These are phyloP conservation scores for Helicoverpa assulta DNA, from an alignment of 2,888 invertebrate genomes.

Conservation along the genomic window DNA sequence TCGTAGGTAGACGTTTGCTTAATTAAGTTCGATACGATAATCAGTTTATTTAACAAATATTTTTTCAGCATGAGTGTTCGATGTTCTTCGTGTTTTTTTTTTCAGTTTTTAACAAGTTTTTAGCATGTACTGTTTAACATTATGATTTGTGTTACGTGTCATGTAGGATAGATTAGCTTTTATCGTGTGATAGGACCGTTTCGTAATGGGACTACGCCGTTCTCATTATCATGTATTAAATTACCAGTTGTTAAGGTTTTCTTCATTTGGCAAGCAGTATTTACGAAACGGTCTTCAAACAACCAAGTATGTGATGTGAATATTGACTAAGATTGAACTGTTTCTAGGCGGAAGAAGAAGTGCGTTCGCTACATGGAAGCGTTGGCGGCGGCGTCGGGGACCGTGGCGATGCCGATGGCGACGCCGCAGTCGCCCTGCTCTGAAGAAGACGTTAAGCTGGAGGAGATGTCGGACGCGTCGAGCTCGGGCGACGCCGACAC, in stretches of 20 bases:
- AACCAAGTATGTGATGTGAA: not conserved
- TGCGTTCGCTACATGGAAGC: constrained; percentile 98
- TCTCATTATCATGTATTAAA: not conserved
- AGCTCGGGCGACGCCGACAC: constrained; percentile 90
- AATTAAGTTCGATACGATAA: constrained; percentile 37
- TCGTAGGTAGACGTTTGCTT: constrained; percentile 67
- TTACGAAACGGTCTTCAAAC: constrained; percentile 54
- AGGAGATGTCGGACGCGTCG: constrained; percentile 92
- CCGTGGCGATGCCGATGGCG: constrained; percentile 93
- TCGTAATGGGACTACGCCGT: constrained; percentile 14
- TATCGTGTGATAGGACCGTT: constrained; percentile 38
- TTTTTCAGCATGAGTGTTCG: constrained; percentile 61
- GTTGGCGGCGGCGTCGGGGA: constrained; percentile 92
- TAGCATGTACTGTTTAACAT: constrained; percentile 62
- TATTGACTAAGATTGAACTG: not conserved
- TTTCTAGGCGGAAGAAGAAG: constrained; percentile 97
- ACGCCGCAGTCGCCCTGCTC: constrained; percentile 95
- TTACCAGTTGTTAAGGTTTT: not conserved
- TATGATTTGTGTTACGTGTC: constrained; percentile 67
- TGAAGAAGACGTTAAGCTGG: constrained; percentile 93
- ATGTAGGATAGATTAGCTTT: constrained; percentile 63
- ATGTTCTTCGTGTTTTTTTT: constrained; percentile 51
- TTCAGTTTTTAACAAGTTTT: constrained; percentile 55
- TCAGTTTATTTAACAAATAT: constrained; percentile 53
- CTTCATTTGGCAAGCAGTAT: too few species aligned